Percentiles rank a stretch among this genome's conserved stretches.
Evolutionary conservation across 2,113 vertebrate genomes (phyloP).

Genomic region (Laterallus jamaicensis): DNA sequence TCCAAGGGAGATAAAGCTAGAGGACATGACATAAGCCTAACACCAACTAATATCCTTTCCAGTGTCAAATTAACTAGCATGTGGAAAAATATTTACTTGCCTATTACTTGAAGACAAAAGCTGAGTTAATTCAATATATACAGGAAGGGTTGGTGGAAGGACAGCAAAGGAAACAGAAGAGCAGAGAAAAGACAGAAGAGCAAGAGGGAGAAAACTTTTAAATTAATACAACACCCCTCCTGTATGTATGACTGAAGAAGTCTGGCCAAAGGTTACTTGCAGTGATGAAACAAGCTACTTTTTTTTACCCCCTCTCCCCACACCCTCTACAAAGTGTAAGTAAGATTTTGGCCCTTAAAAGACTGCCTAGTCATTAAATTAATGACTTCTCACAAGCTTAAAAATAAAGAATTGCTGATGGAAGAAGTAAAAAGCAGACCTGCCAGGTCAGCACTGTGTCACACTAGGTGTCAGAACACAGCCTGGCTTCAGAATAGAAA

Average conservation of each 20-base stretch:
- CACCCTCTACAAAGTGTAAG: background rate
- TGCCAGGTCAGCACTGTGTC: background rate
- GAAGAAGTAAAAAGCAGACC: background rate
- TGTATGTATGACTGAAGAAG: background rate
- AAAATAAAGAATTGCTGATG: background rate
- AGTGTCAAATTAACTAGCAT: background rate
- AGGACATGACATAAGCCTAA: background rate
- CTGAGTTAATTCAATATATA: slow-evolving; percentile 74
- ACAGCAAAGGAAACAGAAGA: background rate
- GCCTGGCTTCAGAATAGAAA: background rate
- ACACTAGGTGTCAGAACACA: background rate
- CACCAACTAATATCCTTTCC: background rate
- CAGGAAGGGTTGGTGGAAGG: background rate
- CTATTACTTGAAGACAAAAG: slow-evolving; percentile 76
- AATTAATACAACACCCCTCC: background rate
- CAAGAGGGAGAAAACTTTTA: background rate
- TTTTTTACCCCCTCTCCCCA: no score
- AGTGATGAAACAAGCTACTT: background rate
- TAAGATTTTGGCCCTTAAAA: background rate
- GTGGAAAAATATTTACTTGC: slow-evolving; percentile 11
- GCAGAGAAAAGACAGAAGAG: background rate
- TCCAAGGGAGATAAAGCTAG: background rate
- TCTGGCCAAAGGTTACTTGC: background rate
- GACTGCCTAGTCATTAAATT: background rate
- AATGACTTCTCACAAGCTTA: background rate